Evolutionary conservation across 2,797 vertebrate genomes (phyloP).

Genomic region (Remorina albescens): DNA sequence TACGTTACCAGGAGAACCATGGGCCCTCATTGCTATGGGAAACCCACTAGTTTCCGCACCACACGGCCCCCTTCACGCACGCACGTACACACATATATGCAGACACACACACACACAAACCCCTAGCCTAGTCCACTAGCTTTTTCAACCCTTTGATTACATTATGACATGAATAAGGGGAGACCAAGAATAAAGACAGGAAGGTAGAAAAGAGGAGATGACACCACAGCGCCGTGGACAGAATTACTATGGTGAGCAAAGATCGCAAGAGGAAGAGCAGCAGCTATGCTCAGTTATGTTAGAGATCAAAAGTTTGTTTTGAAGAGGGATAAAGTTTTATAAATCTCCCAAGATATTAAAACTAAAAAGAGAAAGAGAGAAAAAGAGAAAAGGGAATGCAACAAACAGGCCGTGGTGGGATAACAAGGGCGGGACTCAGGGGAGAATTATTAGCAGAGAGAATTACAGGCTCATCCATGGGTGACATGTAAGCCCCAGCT

Average conservation of each 20-base stretch:
- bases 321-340: constrained; percentile 33
- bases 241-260: constrained; percentile 22
- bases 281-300: constrained; percentile 14
- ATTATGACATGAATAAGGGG: constrained; percentile 63
- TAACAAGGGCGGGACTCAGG: constrained; percentile 59
- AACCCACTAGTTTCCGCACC: constrained; percentile 78
- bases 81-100: constrained; percentile 15
- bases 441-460: constrained; percentile 69
- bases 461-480: constrained; percentile 81
- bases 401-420: constrained; percentile 37
- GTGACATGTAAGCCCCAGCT: constrained; percentile 77
- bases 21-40: constrained; percentile 97
- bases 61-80: constrained; percentile 36
- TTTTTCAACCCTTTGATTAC: constrained; percentile 68
- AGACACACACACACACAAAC: constrained; percentile 34
- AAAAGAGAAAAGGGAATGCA: background rate
- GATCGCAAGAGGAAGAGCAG: constrained; percentile 32
- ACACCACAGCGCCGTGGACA: constrained; percentile 16
- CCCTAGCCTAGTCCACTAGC: constrained; percentile 41
- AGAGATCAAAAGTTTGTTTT: constrained; percentile 46
- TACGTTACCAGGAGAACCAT: constrained; percentile 93
- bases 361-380: constrained; percentile 3
- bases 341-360: constrained; percentile 36
- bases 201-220: constrained; percentile 36
- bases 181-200: constrained; percentile 7